These are phyloP conservation scores for Rhinolophus ferrumequinum DNA, from an alignment of 2,113 vertebrate genomes.

Conservation along the genomic window DNA sequence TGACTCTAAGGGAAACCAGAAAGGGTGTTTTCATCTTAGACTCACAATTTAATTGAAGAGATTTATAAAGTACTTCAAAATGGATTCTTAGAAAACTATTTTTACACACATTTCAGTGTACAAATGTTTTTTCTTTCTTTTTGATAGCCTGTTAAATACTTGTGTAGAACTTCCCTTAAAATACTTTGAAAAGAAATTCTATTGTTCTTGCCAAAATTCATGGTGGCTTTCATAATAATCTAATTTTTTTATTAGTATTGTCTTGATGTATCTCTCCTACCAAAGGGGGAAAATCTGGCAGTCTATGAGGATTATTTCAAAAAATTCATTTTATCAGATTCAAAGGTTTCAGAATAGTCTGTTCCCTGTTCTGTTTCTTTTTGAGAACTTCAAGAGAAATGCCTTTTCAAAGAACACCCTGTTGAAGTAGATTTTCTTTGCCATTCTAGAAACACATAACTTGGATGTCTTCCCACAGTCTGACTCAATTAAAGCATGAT, in stretches of 20 bases:
- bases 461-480: constrained; percentile 55
- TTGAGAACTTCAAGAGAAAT: constrained; percentile 71
- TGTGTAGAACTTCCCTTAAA: constrained; percentile 17
- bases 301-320: constrained; percentile 39
- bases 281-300: constrained; percentile 49
- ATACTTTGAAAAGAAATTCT: constrained; percentile 21
- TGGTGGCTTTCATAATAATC: constrained; percentile 33
- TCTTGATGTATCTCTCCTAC: constrained; percentile 32
- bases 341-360: constrained; percentile 56
- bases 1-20: background rate
- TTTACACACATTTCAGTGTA: background rate
- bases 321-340: constrained; percentile 56
- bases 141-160: constrained; percentile 2
- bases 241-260: constrained; percentile 38
- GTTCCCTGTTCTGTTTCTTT: constrained; percentile 55
- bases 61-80: constrained; percentile 19
- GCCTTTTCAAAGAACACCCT: constrained; percentile 69
- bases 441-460: constrained; percentile 69
- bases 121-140: background rate
- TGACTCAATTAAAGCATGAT: constrained; percentile 47
- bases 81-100: constrained; percentile 42
- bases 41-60: background rate
- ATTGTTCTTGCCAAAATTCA: constrained; percentile 51
- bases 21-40: background rate
- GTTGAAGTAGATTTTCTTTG: constrained; percentile 64